Evolutionary conservation across 1,140 invertebrate genomes (phyloP).

Genomic region (Ridgeia piscesae): DNA sequence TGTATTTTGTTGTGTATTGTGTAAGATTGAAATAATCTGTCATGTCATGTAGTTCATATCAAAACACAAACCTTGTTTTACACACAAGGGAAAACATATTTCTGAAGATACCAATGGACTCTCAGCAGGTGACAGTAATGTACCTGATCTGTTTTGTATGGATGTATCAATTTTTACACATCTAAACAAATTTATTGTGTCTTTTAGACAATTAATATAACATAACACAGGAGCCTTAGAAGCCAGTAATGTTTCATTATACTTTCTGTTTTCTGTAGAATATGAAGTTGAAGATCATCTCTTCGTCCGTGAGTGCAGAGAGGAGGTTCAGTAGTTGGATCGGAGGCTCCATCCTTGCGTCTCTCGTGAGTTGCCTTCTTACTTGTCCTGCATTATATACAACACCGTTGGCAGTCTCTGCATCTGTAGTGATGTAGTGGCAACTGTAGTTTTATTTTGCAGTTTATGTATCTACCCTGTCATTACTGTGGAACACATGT

Average conservation of each 20-base stretch:
- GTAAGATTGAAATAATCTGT: too few relatives aligned
- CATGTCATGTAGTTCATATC: too few relatives aligned
- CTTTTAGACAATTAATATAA: not conserved
- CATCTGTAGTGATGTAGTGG: not conserved
- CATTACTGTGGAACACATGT: not conserved
- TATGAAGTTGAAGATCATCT: constrained; percentile 82
- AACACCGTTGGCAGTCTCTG: not conserved
- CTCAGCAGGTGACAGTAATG: too few relatives aligned
- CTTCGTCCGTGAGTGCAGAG: constrained; percentile 70
- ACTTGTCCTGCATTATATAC: not conserved
- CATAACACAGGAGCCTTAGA: not conserved
- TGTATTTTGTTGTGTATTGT: too few relatives aligned
- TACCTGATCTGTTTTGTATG: too few relatives aligned
- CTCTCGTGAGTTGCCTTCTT: constrained; percentile 63
- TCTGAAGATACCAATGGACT: too few relatives aligned
- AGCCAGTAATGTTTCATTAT: not conserved
- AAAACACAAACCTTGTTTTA: too few relatives aligned
- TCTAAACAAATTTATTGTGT: not conserved
- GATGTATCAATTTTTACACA: not conserved
- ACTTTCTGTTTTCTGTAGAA: constrained; percentile 57
- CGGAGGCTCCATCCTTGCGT: constrained; percentile 92
- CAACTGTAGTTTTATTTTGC: not conserved
- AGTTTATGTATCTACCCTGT: not conserved
- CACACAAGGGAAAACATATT: too few relatives aligned
- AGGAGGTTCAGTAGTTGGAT: constrained; percentile 93